A percentile compares a stretch with the other conserved stretches of the same genome.
Conservation (phyloP, 2,888 invertebrate genomes). For the Bedellia somnulentella region DNA sequence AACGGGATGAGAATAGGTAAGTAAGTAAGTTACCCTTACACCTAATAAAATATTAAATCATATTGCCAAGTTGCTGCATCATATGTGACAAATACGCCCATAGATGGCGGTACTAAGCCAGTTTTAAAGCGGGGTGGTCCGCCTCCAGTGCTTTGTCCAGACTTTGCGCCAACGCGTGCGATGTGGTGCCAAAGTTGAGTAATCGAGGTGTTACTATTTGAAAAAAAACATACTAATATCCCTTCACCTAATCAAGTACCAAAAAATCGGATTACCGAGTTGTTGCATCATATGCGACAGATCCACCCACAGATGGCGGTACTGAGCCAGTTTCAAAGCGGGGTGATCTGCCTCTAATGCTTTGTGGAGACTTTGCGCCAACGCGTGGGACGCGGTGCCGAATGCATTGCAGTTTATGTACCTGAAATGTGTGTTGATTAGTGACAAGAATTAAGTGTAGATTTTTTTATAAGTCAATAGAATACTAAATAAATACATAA, state of each 20-base stretch:
- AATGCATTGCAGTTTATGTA: slow-evolving; percentile 68
- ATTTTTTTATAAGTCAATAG: too few relatives aligned
- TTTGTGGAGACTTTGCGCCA: slow-evolving; percentile 64
- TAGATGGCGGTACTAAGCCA: slow-evolving; percentile 68
- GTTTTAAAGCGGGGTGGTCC: slow-evolving; percentile 64
- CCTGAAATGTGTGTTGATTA: too few relatives aligned
- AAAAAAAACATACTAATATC: too few relatives aligned
- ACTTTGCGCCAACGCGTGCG: slow-evolving; percentile 64
- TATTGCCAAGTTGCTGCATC: slow-evolving; percentile 75
- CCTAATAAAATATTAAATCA: too few relatives aligned
- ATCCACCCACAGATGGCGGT: slow-evolving; percentile 71
- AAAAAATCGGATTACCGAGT: too few relatives aligned
- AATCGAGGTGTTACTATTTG: too few relatives aligned
- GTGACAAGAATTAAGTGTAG: too few relatives aligned
- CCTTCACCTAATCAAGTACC: too few relatives aligned
- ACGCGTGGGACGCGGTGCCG: slow-evolving; percentile 65
- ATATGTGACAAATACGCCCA: slow-evolving; percentile 76
- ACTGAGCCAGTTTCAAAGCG: slow-evolving; percentile 66
- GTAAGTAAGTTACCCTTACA: too few relatives aligned
- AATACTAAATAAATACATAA: too few relatives aligned
- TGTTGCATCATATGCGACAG: slow-evolving; percentile 80
- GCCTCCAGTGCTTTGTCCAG: slow-evolving; percentile 65
- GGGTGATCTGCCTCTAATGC: slow-evolving; percentile 67
- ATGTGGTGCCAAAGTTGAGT: slow-evolving; percentile 68
- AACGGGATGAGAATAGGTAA: too few relatives aligned